Percentiles rank a stretch among this genome's conserved stretches.
These are phyloP conservation scores for Lapara coniferarum DNA, from an alignment of 2,888 invertebrate species.

Conservation along the genomic window DNA sequence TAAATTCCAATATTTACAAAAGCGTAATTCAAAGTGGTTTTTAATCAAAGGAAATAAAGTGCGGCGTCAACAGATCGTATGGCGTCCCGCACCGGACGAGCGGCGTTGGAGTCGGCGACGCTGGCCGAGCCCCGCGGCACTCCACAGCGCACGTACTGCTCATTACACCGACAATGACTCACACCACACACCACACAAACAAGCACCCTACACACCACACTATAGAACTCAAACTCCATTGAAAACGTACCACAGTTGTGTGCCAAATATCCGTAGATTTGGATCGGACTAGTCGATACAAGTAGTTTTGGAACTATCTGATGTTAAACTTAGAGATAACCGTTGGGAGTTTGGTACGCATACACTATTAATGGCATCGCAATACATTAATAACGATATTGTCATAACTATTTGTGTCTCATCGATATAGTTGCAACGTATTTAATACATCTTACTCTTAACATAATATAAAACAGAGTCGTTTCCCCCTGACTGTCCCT, in stretches of 20 bases:
- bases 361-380: constrained; percentile 3
- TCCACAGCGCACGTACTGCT: constrained; percentile 13
- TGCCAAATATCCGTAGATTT: constrained; percentile 21
- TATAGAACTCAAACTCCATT: background rate
- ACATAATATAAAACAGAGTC: too few species aligned
- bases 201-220: background rate
- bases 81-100: constrained; percentile 6
- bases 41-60: constrained; percentile 11
- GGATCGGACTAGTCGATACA: constrained; percentile 19
- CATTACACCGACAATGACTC: constrained; percentile 24
- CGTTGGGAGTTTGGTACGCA: background rate
- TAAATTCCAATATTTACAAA: too few species aligned
- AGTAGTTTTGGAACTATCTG: constrained; percentile 7
- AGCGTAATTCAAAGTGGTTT: background rate
- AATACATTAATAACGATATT: background rate
- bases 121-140: background rate
- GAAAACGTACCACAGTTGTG: background rate
- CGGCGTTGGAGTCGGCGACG: background rate
- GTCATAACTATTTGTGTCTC: background rate
- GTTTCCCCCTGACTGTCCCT: too few species aligned
- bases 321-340: constrained; percentile 20
- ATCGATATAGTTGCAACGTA: too few species aligned
- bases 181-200: background rate
- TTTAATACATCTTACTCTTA: too few species aligned
- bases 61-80: constrained; percentile 1